A percentile compares a stretch with the other conserved stretches of the same genome.
Evolutionary conservation across 2,888 invertebrate species (phyloP).

Genomic region (Asteroscopus sphinx): DNA sequence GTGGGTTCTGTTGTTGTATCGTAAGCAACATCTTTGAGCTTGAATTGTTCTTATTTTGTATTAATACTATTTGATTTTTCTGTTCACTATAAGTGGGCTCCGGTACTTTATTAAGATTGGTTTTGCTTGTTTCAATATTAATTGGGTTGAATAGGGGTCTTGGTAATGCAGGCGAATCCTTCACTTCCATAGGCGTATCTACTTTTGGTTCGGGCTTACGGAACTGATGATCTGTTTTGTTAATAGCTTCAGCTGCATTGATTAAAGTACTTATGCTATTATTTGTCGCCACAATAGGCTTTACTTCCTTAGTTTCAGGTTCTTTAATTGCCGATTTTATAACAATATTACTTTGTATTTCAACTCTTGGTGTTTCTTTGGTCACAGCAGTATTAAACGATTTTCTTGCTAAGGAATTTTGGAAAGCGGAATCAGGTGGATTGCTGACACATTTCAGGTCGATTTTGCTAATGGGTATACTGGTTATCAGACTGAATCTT

Average conservation of each 20-base stretch:
- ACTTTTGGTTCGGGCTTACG: slow-evolving; percentile 70
- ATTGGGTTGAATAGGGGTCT: slow-evolving; percentile 72
- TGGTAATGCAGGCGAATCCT: slow-evolving; percentile 57
- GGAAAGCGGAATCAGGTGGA: slow-evolving; percentile 66
- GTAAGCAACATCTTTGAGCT: slow-evolving; percentile 82
- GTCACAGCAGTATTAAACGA: slow-evolving; percentile 64
- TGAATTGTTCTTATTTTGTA: slow-evolving; percentile 77
- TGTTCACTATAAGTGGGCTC: slow-evolving; percentile 75
- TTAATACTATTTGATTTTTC: slow-evolving; percentile 81
- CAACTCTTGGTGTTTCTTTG: slow-evolving; percentile 70
- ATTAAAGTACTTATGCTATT: slow-evolving; percentile 76
- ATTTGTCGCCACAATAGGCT: slow-evolving; percentile 44
- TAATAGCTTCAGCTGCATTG: slow-evolving; percentile 80
- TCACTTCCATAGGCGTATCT: slow-evolving; percentile 64
- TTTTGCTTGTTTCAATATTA: slow-evolving; percentile 72
- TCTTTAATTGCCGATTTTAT: slow-evolving; percentile 78
- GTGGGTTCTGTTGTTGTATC: slow-evolving; percentile 80
- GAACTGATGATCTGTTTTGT: slow-evolving; percentile 75
- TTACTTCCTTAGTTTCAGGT: slow-evolving; percentile 61
- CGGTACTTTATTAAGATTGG: slow-evolving; percentile 71
- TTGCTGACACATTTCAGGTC: slow-evolving; percentile 82
- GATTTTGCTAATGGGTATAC: slow-evolving; percentile 86
- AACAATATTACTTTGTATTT: slow-evolving; percentile 84
- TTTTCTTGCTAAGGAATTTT: slow-evolving; percentile 51
- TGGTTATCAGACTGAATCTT: slow-evolving; percentile 84